Base-by-base conservation (phyloP, 2,113 vertebrate species). In the Lophius piscatorius region DNA sequence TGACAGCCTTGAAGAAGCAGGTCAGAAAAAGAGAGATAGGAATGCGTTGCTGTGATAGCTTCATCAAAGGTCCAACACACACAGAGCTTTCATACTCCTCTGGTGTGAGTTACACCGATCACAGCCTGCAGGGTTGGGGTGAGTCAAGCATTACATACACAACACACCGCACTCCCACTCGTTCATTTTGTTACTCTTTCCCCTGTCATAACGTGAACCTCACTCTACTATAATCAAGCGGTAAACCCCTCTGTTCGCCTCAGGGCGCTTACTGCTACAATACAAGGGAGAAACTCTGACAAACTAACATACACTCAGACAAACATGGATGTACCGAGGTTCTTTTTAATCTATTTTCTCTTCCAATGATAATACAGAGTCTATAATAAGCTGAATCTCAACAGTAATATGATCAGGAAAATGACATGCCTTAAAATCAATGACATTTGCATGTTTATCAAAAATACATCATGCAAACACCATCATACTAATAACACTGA, bases 201-300 rank as follows among this genome's bases (percentile, higher is more conserved):
- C 40, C 66, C 24, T 46, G 38, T 46, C 41, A 38, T 63, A 40
- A 64, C 65, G 65, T 9, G 22, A 28, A 33, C 55, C 39, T 57
- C 17, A 20, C 48, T 39, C 66, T 13, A 4, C 34, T 54, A 46
- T 63, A 65, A 59, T 42, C 64, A 10, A 46, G 17, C 12, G 42
- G 64, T 76, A 70, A 78, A 17, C 61, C 78, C 73, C 80, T 55
- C 21, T 1, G 1, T 18, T 41, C 23, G 18, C 65, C 78, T 35
- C 17, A 0, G 22, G 60, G 56, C 65, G 26, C 59, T 0, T 26
- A 47, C 55, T 46, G 4, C 6, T 29, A 86, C 83, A 86, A 86
- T 81, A 52, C 58, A 69, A 86, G 78, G 83, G 83, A 78, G 74
- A 76, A 5, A 50, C 20, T 40, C 50, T 58, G 20, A 33, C 45